phyloP scores from a whole-genome alignment of 2,888 invertebrate species.

The Neoaliturus tenellus region DNA sequence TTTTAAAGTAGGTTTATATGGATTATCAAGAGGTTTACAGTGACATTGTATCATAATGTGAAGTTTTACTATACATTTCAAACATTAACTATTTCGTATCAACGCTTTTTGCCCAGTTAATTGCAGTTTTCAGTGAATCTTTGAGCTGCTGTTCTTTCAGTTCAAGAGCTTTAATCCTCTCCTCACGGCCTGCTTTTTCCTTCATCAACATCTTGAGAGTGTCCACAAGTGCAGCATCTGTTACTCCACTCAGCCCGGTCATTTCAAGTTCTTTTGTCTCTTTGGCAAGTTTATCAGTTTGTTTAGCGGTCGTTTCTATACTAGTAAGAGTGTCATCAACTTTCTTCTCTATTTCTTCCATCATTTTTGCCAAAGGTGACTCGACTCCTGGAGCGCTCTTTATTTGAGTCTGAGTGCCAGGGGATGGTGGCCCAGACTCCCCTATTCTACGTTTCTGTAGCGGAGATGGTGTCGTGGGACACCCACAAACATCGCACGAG shows the following conservation, averaged over 20 bases:
- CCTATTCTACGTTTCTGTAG: background rate
- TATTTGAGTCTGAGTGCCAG: background rate
- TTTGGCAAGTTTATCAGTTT: background rate
- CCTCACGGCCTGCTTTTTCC: background rate
- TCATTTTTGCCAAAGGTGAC: constrained; percentile 9
- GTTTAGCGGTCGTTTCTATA: background rate
- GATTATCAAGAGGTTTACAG: too few relatives aligned
- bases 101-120: constrained; percentile 12
- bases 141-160: background rate
- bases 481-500: background rate
- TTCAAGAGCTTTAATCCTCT: background rate
- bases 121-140: constrained; percentile 1
- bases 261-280: background rate
- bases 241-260: background rate
- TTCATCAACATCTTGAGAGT: background rate
- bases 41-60: too few relatives aligned
- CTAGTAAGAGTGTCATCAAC: background rate
- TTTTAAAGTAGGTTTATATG: too few relatives aligned
- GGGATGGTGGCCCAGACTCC: background rate
- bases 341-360: background rate
- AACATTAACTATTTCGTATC: background rate
- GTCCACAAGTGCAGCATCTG: background rate
- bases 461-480: background rate
- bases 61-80: too few relatives aligned
- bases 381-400: background rate